Conservation (phyloP, 1,140 invertebrate species). For the Heliconius congener region DNA sequence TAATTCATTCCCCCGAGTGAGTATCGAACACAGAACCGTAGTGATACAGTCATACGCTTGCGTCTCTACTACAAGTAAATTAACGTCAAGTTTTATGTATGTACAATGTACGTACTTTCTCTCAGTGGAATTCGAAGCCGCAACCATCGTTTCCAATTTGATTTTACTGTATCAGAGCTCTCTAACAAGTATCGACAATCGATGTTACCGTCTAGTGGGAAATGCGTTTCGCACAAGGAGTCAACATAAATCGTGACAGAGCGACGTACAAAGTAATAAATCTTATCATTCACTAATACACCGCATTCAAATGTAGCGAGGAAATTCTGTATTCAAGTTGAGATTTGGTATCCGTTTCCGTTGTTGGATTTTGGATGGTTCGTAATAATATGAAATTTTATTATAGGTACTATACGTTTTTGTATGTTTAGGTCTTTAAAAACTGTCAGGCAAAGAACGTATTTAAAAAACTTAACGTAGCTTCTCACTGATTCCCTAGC, state of each 20-base stretch:
- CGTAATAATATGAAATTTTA: neutral
- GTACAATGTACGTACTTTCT: too few relatives aligned
- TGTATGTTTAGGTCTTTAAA: too few relatives aligned
- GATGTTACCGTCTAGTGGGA: slow-evolving; percentile 3
- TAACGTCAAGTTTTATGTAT: too few relatives aligned
- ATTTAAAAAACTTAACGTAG: too few relatives aligned
- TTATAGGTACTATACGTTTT: neutral
- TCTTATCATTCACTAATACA: slow-evolving; percentile 46
- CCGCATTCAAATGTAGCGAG: slow-evolving; percentile 49
- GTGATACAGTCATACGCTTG: too few relatives aligned
- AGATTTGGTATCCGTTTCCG: slow-evolving; percentile 20
- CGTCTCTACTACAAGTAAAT: too few relatives aligned
- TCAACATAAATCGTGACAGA: slow-evolving; percentile 43
- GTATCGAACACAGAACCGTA: too few relatives aligned
- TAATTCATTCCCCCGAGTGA: too few relatives aligned
- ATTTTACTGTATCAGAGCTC: neutral
- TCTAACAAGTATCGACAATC: neutral
- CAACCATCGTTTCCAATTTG: too few relatives aligned
- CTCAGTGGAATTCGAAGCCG: too few relatives aligned
- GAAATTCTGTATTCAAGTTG: slow-evolving; percentile 34
- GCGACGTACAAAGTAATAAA: slow-evolving; percentile 43
- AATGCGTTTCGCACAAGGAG: slow-evolving; percentile 38
- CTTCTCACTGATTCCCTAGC: too few relatives aligned
- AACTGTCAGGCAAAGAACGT: too few relatives aligned
- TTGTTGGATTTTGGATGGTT: slow-evolving; percentile 2